Percentiles rank a stretch among this genome's conserved stretches.
phyloP scores from a whole-genome alignment of 2,113 vertebrate genomes.

The Cercopithecus mona region DNA sequence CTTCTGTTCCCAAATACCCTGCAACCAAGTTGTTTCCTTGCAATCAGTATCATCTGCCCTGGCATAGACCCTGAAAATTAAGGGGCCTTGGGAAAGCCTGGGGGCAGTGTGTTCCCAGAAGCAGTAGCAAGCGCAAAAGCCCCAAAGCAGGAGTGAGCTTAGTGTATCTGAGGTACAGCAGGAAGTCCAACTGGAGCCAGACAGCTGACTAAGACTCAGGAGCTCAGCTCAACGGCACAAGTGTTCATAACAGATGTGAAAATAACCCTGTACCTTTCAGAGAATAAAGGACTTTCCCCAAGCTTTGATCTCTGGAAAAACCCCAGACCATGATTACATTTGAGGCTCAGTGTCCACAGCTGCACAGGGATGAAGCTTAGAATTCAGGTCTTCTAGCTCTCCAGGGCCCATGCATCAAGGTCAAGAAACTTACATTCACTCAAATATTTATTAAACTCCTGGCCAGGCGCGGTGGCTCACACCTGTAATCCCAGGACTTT shows the following conservation, averaged over 20 bases:
- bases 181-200: background rate
- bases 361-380: background rate
- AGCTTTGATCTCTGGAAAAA: constrained; percentile 15
- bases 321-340: background rate
- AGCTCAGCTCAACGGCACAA: background rate
- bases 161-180: background rate
- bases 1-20: background rate
- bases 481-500: background rate
- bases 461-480: background rate
- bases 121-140: background rate
- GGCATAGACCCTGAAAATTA: constrained; percentile 16
- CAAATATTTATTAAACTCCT: background rate
- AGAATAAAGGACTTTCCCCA: background rate
- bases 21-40: background rate
- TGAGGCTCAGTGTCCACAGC: background rate
- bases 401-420: background rate
- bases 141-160: background rate
- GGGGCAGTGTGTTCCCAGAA: background rate
- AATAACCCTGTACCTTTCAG: constrained; percentile 1
- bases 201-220: background rate
- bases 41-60: background rate
- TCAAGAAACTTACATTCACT: background rate
- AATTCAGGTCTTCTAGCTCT: background rate
- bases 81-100: background rate
- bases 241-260: background rate